These are phyloP conservation scores for Seira musarum DNA, from an alignment of 2,888 invertebrate genomes.

Conservation along the genomic window DNA sequence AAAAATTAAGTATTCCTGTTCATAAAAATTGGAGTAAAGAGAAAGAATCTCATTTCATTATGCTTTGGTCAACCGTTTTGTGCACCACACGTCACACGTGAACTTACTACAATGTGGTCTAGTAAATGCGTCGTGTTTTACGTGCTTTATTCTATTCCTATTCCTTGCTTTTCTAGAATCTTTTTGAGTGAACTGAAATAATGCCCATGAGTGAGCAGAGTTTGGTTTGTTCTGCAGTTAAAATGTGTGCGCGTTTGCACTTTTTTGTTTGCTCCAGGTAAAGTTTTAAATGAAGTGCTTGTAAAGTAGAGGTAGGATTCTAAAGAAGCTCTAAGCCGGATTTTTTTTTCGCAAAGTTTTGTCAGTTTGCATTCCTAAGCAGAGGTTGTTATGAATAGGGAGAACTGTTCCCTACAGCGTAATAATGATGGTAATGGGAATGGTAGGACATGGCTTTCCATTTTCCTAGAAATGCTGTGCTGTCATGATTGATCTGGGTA, in stretches of 20 bases:
- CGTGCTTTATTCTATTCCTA: no score
- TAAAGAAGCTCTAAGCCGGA: background rate
- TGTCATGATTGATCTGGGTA: background rate
- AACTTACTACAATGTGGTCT: no score
- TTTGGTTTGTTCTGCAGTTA: background rate
- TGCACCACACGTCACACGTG: no score
- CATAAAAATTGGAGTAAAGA: no score
- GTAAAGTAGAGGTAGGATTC: background rate
- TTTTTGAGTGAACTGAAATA: no score
- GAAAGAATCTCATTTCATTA: no score
- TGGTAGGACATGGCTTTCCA: background rate
- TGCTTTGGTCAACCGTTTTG: no score
- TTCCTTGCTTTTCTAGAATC: no score
- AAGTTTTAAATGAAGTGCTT: constrained; percentile 7
- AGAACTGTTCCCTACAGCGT: background rate
- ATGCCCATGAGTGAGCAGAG: background rate
- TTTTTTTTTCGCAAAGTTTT: background rate
- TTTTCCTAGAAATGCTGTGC: background rate
- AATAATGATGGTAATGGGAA: background rate
- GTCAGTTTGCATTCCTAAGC: background rate
- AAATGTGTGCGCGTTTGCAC: background rate
- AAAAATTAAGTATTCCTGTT: no score
- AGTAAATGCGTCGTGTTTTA: background rate
- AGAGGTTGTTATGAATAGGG: background rate
- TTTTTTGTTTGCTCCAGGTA: constrained; percentile 5